Conservation (phyloP, 2,888 invertebrate species). For the Periphyllus acericola region DNA sequence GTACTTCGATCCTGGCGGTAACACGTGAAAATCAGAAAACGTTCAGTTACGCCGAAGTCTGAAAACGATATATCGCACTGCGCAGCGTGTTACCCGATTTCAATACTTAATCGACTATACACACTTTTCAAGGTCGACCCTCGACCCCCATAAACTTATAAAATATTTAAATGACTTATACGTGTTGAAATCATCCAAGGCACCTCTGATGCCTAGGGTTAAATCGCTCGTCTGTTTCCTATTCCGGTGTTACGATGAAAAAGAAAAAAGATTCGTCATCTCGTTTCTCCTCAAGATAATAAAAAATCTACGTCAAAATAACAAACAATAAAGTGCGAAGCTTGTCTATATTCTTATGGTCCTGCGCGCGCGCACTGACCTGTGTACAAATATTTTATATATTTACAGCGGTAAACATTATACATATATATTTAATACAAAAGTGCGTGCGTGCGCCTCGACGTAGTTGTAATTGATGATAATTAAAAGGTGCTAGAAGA, state of each 20-base stretch:
- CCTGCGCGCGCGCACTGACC: neutral
- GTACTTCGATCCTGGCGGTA: too few relatives aligned
- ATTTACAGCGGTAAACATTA: too few relatives aligned
- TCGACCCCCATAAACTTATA: neutral
- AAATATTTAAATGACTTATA: conserved; percentile 40
- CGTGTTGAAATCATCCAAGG: neutral
- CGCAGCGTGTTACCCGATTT: neutral
- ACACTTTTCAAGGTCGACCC: neutral
- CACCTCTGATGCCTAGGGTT: neutral
- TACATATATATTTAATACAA: neutral
- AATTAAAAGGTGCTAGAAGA: conserved; percentile 17
- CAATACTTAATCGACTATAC: neutral
- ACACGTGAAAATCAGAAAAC: neutral
- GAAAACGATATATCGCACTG: neutral
- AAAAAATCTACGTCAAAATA: neutral
- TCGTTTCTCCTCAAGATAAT: neutral
- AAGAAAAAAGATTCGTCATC: neutral
- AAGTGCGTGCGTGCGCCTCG: neutral
- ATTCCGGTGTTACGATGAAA: neutral
- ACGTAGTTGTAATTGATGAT: neutral
- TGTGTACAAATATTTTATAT: too few relatives aligned
- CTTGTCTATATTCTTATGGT: neutral
- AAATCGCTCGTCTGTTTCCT: neutral
- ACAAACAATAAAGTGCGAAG: neutral
- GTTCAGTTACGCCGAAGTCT: neutral